Conservation (phyloP, 92 coral and sea anemone genomes). For the Virgularia gustaviana region DNA sequence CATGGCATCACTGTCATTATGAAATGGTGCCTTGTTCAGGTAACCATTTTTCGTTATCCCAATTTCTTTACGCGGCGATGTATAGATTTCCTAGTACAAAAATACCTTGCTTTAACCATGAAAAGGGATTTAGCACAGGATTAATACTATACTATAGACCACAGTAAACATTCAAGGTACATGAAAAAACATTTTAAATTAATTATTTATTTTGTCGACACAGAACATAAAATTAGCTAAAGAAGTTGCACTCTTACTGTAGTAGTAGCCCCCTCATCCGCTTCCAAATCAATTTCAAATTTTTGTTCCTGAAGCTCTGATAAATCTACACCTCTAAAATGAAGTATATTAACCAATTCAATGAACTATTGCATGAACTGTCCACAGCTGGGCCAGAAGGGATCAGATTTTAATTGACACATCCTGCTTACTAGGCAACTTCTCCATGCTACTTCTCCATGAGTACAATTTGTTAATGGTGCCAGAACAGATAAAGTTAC, state of each 20-base stretch:
- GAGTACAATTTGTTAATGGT: no score
- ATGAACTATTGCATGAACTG: background rate
- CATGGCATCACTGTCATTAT: constrained; percentile 69
- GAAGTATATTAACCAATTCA: background rate
- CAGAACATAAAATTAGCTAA: no score
- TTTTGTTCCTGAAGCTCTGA: constrained; percentile 57
- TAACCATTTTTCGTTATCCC: constrained; percentile 89
- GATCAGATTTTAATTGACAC: no score
- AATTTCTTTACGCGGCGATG: constrained; percentile 82
- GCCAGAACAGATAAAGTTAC: no score
- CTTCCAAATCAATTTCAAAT: constrained; percentile 73
- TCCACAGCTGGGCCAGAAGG: no score
- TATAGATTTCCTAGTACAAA: constrained; percentile 50
- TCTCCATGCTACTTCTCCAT: no score
- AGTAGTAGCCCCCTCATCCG: constrained; percentile 52
- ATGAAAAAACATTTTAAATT: no score
- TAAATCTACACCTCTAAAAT: constrained; percentile 25
- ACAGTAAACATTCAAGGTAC: no score
- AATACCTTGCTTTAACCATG: background rate
- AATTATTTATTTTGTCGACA: no score
- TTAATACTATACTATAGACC: no score
- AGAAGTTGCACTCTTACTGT: constrained; percentile 16
- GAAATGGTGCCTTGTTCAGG: constrained; percentile 95
- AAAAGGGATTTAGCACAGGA: no score
- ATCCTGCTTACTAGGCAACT: no score